These are phyloP conservation scores for Ischnura elegans DNA, from an alignment of 2,888 invertebrate genomes.

Conservation along the genomic window DNA sequence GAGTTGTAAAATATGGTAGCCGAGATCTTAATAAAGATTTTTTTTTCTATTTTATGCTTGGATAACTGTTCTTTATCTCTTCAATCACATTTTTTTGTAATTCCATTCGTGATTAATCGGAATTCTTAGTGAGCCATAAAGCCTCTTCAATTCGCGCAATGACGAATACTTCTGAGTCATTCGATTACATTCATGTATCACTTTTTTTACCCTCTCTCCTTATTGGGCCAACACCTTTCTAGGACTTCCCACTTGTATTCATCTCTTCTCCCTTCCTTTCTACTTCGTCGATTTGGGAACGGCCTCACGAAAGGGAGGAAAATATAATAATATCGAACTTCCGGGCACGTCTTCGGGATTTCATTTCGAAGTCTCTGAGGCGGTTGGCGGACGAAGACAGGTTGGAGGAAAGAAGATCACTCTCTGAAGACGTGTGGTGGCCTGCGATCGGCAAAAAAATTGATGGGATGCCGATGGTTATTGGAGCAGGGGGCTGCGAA, in stretches of 20 bases:
- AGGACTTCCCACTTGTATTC: background rate
- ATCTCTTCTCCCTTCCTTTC: background rate
- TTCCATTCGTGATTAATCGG: no score
- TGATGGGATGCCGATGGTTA: background rate
- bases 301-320: background rate
- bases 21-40: no score
- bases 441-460: background rate
- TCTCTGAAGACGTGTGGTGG: background rate
- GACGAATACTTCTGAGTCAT: no score
- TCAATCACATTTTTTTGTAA: no score
- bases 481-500: background rate
- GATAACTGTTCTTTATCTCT: no score
- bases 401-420: background rate
- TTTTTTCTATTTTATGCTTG: no score
- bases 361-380: background rate
- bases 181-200: no score
- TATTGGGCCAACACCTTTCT: background rate
- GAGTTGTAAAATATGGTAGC: no score
- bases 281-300: background rate
- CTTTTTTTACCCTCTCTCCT: background rate
- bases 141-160: no score
- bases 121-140: no score
- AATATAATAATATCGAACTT: constrained; percentile 34
- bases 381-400: background rate
- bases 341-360: constrained; percentile 6